A percentile compares a stretch with the other conserved stretches of the same genome.
These are phyloP conservation scores for Asbolus verrucosus DNA, from an alignment of 1,140 invertebrate genomes.

Conservation along the genomic window DNA sequence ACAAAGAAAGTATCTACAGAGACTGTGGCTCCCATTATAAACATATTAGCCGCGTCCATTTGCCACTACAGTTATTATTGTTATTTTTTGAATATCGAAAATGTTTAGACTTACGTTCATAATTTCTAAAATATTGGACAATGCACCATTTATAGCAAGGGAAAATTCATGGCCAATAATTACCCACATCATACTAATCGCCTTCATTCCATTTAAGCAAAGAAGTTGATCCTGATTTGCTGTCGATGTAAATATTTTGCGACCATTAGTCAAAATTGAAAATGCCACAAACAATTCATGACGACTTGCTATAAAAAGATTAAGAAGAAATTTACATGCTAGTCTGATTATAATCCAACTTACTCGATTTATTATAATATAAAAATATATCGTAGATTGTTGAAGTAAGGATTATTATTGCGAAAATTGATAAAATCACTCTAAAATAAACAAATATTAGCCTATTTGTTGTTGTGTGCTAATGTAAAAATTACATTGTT, in stretches of 20 bases:
- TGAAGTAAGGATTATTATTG: neutral
- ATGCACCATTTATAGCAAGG: neutral
- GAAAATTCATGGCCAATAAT: constrained; percentile 65
- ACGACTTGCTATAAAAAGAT: constrained; percentile 48
- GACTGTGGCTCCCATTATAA: constrained; percentile 62
- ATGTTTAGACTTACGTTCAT: neutral
- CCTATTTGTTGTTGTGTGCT: no score
- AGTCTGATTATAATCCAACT: no score
- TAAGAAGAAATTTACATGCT: no score
- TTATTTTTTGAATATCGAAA: no score
- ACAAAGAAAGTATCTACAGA: constrained; percentile 71
- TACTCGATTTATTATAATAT: constrained; percentile 1
- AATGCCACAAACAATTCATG: constrained; percentile 55
- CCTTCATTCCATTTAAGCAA: constrained; percentile 69
- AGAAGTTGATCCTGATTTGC: constrained; percentile 59
- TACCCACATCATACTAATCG: constrained; percentile 70
- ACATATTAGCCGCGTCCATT: constrained; percentile 46
- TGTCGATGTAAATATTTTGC: constrained; percentile 43
- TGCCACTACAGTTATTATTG: constrained; percentile 27
- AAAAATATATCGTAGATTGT: constrained; percentile 11
- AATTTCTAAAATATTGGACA: neutral
- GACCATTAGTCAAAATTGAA: constrained; percentile 49
- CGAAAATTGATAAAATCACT: neutral
- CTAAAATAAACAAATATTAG: no score
- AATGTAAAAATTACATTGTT: no score